Evolutionary conservation across 2,113 vertebrate species (phyloP).

Genomic region (Nibea albiflora): DNA sequence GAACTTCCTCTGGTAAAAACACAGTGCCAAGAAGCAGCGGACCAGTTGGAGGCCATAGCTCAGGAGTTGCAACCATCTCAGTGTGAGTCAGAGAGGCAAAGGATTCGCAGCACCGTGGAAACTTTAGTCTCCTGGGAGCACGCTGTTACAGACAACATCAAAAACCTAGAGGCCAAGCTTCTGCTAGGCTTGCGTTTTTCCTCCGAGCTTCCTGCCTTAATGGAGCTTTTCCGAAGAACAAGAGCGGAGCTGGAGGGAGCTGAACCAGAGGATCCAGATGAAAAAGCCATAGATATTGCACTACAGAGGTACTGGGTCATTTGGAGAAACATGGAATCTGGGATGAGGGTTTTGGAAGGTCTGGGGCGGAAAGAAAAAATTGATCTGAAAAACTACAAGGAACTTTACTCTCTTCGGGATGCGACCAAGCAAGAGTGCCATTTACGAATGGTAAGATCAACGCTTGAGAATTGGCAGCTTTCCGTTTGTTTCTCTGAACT

Average conservation of each 20-base stretch:
- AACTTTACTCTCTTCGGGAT: conserved; percentile 74
- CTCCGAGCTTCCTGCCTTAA: conserved; percentile 75
- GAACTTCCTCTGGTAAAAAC: conserved; percentile 82
- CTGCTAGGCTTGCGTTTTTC: conserved; percentile 63
- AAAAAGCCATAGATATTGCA: conserved; percentile 78
- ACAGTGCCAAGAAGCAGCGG: conserved; percentile 81
- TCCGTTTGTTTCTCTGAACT: conserved; percentile 1
- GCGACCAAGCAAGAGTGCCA: conserved; percentile 79
- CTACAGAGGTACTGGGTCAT: conserved; percentile 83
- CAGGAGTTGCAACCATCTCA: conserved; percentile 77
- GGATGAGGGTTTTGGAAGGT: conserved; percentile 79
- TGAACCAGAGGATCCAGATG: conserved; percentile 78
- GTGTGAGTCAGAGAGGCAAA: conserved; percentile 81
- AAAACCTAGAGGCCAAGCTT: conserved; percentile 72
- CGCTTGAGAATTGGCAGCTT: neutral
- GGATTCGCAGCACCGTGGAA: conserved; percentile 75
- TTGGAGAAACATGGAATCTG: conserved; percentile 83
- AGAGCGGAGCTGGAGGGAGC: conserved; percentile 79
- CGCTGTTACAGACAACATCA: conserved; percentile 78
- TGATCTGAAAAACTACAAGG: conserved; percentile 57
- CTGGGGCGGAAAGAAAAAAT: conserved; percentile 61
- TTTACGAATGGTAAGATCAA: conserved; percentile 84
- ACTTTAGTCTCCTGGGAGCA: conserved; percentile 78
- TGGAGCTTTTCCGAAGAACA: conserved; percentile 78
- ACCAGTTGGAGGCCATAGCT: conserved; percentile 83